Base-by-base conservation (phyloP, 2,113 vertebrate species). In the Pachycephala philippinensis region DNA sequence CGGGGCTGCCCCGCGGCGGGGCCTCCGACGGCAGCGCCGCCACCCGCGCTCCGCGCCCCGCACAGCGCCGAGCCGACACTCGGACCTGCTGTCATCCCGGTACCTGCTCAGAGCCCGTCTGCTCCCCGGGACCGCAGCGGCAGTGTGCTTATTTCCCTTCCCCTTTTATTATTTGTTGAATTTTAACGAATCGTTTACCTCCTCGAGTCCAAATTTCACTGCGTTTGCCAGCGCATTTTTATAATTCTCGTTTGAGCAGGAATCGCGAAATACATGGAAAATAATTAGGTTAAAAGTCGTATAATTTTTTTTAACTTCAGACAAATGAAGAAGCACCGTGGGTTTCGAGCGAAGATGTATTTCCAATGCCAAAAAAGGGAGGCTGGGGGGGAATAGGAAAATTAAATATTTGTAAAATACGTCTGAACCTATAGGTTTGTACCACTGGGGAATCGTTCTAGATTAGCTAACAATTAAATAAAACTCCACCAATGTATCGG, bases 401-500 rank as follows among this genome's bases (percentile, higher is more conserved):
- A 84, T 44, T 70, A 91, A 89, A 97, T 88, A 97, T 97, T 97
- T 98, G 98, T 98, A 97, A 98, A 97, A 94, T 97, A 96, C 81
- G 77, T 96, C 93, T 93, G 93, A 98, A 98, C 93, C 96, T 97
- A 97, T 95, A 97, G 97, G 97, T 98, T 98, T 99, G 98, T 99
- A 98, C 91, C 96, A 97, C 95, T 96, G 97, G 91, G 98, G 98
- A 98, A 98, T 98, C 98, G 97, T 99, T 98, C 97, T 98, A 99
- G 99, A 98, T 98, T 99, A 99, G 98, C 97, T 97, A 97, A 96
- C 98, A 98, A 98, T 98, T 97, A 96, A 97, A 96, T 96, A 93
- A 90, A 96, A 97, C 97, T 97, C 98, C 98, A 97, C 98, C 98
- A 95, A 74, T 98, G 97, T 99, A 98, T 98, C 97, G 98, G 98